Evolutionary conservation across 2,888 invertebrate genomes (phyloP).

Genomic region (Pomacea canaliculata): DNA sequence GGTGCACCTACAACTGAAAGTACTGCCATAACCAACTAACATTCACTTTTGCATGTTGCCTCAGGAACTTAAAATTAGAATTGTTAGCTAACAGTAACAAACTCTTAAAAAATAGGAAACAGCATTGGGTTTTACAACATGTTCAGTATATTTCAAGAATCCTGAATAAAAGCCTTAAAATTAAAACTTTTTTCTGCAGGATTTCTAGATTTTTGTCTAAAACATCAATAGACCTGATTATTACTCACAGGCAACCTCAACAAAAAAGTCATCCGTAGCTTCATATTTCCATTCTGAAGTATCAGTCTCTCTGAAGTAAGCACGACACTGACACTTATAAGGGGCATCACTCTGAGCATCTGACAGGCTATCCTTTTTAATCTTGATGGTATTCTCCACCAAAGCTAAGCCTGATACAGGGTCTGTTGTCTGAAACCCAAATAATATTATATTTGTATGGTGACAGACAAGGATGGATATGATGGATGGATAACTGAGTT

Average conservation of each 20-base stretch:
- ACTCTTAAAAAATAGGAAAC: too few species aligned
- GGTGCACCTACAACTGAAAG: too few species aligned
- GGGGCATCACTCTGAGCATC: not conserved
- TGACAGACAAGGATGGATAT: constrained; percentile 8
- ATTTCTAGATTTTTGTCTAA: too few species aligned
- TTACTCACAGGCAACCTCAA: constrained; percentile 31
- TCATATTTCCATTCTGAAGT: not conserved
- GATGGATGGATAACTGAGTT: not conserved
- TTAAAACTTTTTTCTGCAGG: not conserved
- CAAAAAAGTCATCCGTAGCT: constrained; percentile 2
- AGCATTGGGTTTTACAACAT: too few species aligned
- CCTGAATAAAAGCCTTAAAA: not conserved
- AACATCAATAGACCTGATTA: too few species aligned
- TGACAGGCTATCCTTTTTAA: constrained; percentile 7
- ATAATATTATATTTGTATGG: not conserved
- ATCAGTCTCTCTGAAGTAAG: constrained; percentile 18
- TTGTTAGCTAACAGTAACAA: too few species aligned
- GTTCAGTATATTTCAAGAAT: too few species aligned
- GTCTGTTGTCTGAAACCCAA: constrained; percentile 15
- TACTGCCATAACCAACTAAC: too few species aligned
- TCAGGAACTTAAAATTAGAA: too few species aligned
- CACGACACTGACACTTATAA: constrained; percentile 29
- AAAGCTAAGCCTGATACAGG: constrained; percentile 17
- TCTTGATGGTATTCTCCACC: constrained; percentile 20
- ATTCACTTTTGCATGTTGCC: too few species aligned